Percentiles rank a stretch among this genome's conserved stretches.
Conservation (phyloP, 1,140 invertebrate species). For the Condylostylus longicornis region DNA sequence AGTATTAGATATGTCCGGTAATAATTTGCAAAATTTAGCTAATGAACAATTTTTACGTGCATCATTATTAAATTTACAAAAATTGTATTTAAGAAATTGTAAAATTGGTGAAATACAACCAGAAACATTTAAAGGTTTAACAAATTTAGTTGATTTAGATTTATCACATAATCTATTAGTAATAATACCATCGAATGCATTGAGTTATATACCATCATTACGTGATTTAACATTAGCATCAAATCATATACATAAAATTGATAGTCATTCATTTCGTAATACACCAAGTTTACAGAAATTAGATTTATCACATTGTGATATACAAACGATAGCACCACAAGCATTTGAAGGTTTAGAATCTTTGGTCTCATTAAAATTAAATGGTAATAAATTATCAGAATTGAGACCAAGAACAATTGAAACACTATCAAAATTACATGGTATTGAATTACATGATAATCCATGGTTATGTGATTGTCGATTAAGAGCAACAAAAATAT, state of each 20-base stretch:
- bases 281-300: slow-evolving; percentile 65
- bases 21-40: slow-evolving; percentile 66
- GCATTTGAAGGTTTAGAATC: slow-evolving; percentile 63
- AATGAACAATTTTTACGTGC: slow-evolving; percentile 64
- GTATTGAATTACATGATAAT: slow-evolving; percentile 77
- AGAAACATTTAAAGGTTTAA: slow-evolving; percentile 63
- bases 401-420: slow-evolving; percentile 56
- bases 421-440: slow-evolving; percentile 54
- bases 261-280: slow-evolving; percentile 55
- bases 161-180: slow-evolving; percentile 68
- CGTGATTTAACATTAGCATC: slow-evolving; percentile 60
- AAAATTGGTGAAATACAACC: slow-evolving; percentile 71
- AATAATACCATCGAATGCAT: slow-evolving; percentile 57
- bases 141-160: slow-evolving; percentile 78
- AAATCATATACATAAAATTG: slow-evolving; percentile 68
- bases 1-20: slow-evolving; percentile 74
- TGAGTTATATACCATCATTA: slow-evolving; percentile 61
- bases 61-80: slow-evolving; percentile 70
- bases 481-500: slow-evolving; percentile 63
- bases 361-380: slow-evolving; percentile 66
- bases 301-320: slow-evolving; percentile 66
- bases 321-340: slow-evolving; percentile 55
- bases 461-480: slow-evolving; percentile 84
- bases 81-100: slow-evolving; percentile 66
- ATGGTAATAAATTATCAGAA: slow-evolving; percentile 61